Conservation (phyloP, 1,140 invertebrate species). For the Littorina saxatilis region DNA sequence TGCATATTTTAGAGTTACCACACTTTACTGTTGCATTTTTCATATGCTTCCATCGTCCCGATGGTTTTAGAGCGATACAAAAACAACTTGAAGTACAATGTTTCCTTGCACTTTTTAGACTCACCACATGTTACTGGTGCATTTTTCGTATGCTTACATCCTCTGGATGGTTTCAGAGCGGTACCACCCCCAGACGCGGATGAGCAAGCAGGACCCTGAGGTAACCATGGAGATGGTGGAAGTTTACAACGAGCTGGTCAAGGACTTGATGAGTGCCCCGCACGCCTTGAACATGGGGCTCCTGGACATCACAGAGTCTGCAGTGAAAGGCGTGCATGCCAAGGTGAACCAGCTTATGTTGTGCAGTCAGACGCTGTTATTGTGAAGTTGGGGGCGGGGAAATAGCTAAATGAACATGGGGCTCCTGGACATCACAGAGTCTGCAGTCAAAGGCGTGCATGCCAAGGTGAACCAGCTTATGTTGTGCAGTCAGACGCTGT, state of each 20-base stretch:
- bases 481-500: too few relatives aligned
- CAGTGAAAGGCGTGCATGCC: constrained; percentile 62
- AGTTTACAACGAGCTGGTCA: constrained; percentile 66
- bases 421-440: constrained; percentile 60
- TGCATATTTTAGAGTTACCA: too few relatives aligned
- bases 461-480: constrained; percentile 48
- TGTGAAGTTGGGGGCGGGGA: too few relatives aligned
- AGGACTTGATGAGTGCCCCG: constrained; percentile 59
- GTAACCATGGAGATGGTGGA: constrained; percentile 65
- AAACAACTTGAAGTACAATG: too few relatives aligned
- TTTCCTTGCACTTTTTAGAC: too few relatives aligned
- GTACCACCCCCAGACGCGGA: constrained; percentile 8
- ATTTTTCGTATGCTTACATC: too few relatives aligned
- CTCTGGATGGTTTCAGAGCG: constrained; percentile 11
- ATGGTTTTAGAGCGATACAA: too few relatives aligned
- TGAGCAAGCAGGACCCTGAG: constrained; percentile 34
- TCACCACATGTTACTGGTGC: too few relatives aligned
- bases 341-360: constrained; percentile 46
- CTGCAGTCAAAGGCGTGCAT: constrained; percentile 62
- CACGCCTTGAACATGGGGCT: constrained; percentile 40
- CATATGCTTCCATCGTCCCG: too few relatives aligned
- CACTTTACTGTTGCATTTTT: too few relatives aligned
- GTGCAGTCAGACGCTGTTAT: too few relatives aligned
- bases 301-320: constrained; percentile 58
- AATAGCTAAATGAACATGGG: constrained; percentile 27